Base-by-base conservation (phyloP, 2,888 invertebrate species). In the Tillus elongatus region DNA sequence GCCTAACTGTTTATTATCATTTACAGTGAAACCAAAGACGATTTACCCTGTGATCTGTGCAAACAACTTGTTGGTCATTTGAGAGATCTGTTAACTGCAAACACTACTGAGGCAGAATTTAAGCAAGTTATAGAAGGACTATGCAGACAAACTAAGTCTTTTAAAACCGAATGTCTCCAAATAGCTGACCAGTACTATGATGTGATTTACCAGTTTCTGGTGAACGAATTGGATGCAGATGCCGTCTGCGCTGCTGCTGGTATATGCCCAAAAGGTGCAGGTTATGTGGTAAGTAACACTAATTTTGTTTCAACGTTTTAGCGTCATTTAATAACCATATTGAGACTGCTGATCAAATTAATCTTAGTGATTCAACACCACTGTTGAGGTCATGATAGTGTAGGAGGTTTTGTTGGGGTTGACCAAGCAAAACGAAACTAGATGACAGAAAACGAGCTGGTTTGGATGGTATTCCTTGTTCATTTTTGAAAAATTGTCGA, bases 61-160 rank as follows among this genome's bases (percentile, higher is more conserved):
- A 79, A 86, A 52, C 85, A 88, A 60, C 65, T 92, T 33, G 81
- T 90, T 0, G 67, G 69, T 13, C 89, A 91, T 63, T 68, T 90
- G 47, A 77, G 80, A 42, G 85, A 90, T 57, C 70, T 88, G 3
- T 63, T 92, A 13, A 72, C 86, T 15, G 81, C 90, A 11, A 89
- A 91, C 59, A 88, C 90, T 0, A 89, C 92, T 0, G 83, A 85
- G 61, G 52, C 67, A 0, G 87, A 91, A 66, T 91, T 91, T 66
- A 75, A 82, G 61, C 69, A 73, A 54, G 79, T 90, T 1, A 58
- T 88, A 9, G 69, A 77, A 56, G 84, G 89, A 41, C 67, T 90
- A 3, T 90, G 90, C 69, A 82, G 82, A 45, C 85, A 88, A 66
- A 81, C 83, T 0, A 76, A 76, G 40, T 69, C 72, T 6, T 88